Evolutionary conservation across 2,888 invertebrate genomes (phyloP).

Genomic region (Megastigmus dorsalis): DNA sequence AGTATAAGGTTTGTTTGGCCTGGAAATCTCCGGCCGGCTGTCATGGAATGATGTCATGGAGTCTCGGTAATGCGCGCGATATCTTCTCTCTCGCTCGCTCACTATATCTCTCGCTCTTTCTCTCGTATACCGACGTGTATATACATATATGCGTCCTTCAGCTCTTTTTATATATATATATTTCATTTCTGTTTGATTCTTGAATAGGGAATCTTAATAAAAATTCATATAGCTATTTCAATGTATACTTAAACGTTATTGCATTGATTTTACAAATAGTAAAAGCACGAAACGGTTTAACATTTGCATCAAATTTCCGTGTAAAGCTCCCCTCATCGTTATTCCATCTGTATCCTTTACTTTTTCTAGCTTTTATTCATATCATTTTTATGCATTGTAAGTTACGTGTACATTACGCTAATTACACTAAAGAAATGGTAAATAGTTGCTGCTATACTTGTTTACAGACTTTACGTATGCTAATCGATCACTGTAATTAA

Average conservation of each 20-base stretch:
- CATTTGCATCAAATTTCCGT: too few species aligned
- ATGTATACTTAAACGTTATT: too few species aligned
- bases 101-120: neutral
- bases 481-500: slow-evolving; percentile 57
- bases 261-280: too few species aligned
- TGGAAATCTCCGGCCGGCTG: slow-evolving; percentile 69
- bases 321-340: too few species aligned
- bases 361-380: too few species aligned
- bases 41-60: slow-evolving; percentile 74
- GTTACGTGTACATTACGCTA: neutral
- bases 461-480: slow-evolving; percentile 23
- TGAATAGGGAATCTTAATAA: too few species aligned
- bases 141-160: neutral
- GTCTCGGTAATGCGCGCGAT: slow-evolving; percentile 55
- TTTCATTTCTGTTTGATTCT: too few species aligned
- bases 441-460: slow-evolving; percentile 27
- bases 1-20: slow-evolving; percentile 66
- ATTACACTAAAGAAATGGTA: slow-evolving; percentile 18
- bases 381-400: too few species aligned
- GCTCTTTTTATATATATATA: too few species aligned
- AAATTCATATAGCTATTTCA: too few species aligned
- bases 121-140: neutral
- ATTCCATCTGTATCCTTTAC: too few species aligned
- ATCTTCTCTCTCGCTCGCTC: slow-evolving; percentile 13
- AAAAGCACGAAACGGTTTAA: too few species aligned